Base-by-base conservation (phyloP, 2,797 vertebrate genomes). In the Apogon hyalosoma region DNA sequence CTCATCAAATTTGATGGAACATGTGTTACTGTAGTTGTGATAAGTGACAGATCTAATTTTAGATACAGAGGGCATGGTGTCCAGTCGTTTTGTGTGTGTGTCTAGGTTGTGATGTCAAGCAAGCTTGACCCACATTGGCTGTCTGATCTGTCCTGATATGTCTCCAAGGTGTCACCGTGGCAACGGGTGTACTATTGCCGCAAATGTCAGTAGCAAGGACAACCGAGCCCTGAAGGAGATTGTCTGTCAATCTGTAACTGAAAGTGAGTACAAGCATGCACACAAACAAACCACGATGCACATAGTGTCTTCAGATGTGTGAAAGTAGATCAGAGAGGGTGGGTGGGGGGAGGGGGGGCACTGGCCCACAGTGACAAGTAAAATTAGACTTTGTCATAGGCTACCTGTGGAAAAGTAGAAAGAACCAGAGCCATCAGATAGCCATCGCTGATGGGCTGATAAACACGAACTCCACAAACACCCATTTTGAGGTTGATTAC, bases 191-290 rank as follows among this genome's bases (percentile, higher is more conserved):
- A 79, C 70, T 28, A 82, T 71, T 64, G 79, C 79, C 8, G 0
- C 69, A 80, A 73, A 85, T 84, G 83, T 85, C 77, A 73, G 64
- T 70, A 38, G 64, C 73, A 72, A 88, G 79, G 82, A 84, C 80
- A 50, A 65, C 42, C n/a, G 2, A 69, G 69, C 60, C 79, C 79
- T 75, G 66, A 69, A 79, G 83, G 77, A 80, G 68, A 73, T 33
- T 41, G 56, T 77, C 69, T 81, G 75, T 82, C 77, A 63, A 82
- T 80, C 49, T 79, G 77, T 69, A 66, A 67, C 75, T 69, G 62
- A 81, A 77, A 79, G 58, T 49, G 49, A 65, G 62, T 38, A 42
- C 53, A 21, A 31, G 18, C 41, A 13, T 53, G 13, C 12, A 11
- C 46, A 38, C 66, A 58, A 52, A 61, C 61, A 40, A 45, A 42